phyloP scores from a whole-genome alignment of 2,113 vertebrate species.

The Mystacornis crossleyi region DNA sequence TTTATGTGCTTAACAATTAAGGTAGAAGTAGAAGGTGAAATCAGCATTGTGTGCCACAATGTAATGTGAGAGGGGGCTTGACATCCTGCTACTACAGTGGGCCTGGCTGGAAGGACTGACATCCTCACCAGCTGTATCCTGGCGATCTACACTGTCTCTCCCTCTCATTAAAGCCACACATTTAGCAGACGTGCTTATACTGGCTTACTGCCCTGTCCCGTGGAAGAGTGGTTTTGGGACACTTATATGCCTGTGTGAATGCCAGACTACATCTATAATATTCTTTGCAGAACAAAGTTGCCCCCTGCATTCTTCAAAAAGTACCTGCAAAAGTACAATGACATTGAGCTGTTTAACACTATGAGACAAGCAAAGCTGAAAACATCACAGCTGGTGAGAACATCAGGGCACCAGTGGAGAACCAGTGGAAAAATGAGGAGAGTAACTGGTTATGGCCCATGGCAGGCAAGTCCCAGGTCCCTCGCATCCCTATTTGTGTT shows the following conservation, averaged over 20 bases:
- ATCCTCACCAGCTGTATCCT: not conserved
- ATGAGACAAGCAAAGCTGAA: not conserved
- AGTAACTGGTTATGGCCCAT: not conserved
- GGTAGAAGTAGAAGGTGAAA: not conserved
- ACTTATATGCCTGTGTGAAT: not conserved
- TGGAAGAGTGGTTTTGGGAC: not conserved
- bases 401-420: not conserved
- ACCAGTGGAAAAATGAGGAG: not conserved
- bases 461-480: not conserved
- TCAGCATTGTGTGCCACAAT: accelerated
- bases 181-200: not conserved
- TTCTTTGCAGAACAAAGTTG: not conserved
- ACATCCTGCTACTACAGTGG: not conserved
- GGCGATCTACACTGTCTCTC: not conserved
- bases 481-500: accelerated
- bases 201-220: not conserved
- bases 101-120: not conserved
- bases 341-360: accelerated
- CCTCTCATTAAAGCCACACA: not conserved
- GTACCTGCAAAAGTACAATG: not conserved
- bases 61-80: not conserved
- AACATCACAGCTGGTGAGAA: not conserved
- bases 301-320: not conserved
- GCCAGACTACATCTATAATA: not conserved
- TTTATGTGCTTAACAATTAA: not conserved